Base-by-base conservation (phyloP, 92 coral and sea anemone genomes). In the Montipora capitata region DNA sequence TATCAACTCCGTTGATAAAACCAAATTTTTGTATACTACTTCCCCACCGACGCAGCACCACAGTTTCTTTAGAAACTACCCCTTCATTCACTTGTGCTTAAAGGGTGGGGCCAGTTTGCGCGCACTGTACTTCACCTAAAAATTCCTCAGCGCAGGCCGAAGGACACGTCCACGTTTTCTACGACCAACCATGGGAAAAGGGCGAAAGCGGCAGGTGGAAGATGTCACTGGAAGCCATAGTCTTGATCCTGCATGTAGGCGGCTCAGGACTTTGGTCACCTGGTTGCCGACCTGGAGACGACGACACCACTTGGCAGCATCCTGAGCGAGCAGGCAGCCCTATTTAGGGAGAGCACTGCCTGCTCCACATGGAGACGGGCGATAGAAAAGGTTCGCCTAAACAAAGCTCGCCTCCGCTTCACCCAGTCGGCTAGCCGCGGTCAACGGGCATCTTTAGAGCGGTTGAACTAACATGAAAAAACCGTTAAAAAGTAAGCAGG, bases 41-140 rank as follows among this genome's bases (percentile, higher is more conserved):
- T n/a, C n/a, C n/a, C n/a, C n/a, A n/a, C n/a, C n/a, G n/a, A n/a
- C n/a, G n/a, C n/a, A n/a, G n/a, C n/a, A n/a, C n/a, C n/a, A n/a
- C n/a, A n/a, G n/a, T n/a, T n/a, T n/a, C n/a, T n/a, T n/a, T n/a
- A n/a, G n/a, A n/a, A n/a, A n/a, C n/a, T n/a, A n/a, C n/a, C n/a
- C n/a, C n/a, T n/a, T n/a, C n/a, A n/a, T n/a, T n/a, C n/a, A n/a
- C 78, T 71, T 77, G 57, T 49, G 71, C 41, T 10, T 54, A 82
- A 82, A 71, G 87, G 87, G 87, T 70, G 78, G n/a, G 86, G 52
- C 78, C 68, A 81, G 86, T 81, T 43, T 68, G 86, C 70, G 68
- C 86, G 86, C 86, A 69, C 77, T 81, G 77, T 52, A n/a, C 74
- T 68, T 68, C 77, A 81, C 69, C 63, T 68, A 40, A 81, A 81